Evolutionary conservation across 1,140 invertebrate species (phyloP), one percentile per base, ranked within the genome.

Genomic region (Microplitis mediator): DNA sequence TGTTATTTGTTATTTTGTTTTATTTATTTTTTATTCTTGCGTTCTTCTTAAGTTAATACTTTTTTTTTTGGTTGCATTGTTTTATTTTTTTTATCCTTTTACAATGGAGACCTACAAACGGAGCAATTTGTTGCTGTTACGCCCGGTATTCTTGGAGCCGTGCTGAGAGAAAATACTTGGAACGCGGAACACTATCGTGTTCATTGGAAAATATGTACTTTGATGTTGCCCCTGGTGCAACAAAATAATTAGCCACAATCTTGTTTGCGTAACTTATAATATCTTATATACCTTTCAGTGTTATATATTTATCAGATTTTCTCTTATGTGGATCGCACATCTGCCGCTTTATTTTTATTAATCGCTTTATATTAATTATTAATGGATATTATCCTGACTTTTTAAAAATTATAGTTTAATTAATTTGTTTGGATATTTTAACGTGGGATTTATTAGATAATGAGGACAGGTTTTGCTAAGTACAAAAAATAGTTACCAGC

Each of bases 121-220:
- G 75, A 72, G 71, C 78, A 76, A 78, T 83, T 80, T 78, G 80
- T 81, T 79, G 75, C 74, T 71, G 67, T 74, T 77, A 80, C 77
- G 78, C 74, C 75, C 67, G 66, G 75, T 73, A 78, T 79, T 81
- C 79, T 80, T 81, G 76, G 69, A 76, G 72, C 62, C 68, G 73
- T 36, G 45, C 39, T 45, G 39, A 64, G 56, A 32, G 16, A 68
- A 72, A 77, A 78, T 80, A 80, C 72, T 71, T 76, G 80, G 79
- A 82, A 82, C 77, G 78, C 79, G 79, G 80, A 84, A 45, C 39
- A 45, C 39, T 45, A 82, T 76, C 77, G 69, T 73, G 60, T 62
- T 32, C 70, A 8, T 16, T 62, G 68, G 31, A 54, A 52, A 52
- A 56, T 68, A 70, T 68, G 73, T 68, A 68, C 73, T 70, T 52